Evolutionary conservation across 2,113 vertebrate genomes (phyloP), one percentile per base, ranked within the genome.

Genomic region (Pica pica): DNA sequence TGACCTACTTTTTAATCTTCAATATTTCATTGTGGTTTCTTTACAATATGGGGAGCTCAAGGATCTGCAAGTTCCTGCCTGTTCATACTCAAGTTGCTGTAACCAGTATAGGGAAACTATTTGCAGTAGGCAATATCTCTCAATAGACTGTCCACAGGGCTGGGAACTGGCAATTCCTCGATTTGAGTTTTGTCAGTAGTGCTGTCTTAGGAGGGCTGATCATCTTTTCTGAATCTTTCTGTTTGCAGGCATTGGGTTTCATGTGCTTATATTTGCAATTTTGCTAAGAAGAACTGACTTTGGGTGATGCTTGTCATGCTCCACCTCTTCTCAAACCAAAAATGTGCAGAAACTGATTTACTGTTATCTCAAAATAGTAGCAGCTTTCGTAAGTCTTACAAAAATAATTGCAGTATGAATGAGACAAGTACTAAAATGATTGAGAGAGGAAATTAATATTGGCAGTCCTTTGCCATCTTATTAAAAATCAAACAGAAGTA

Each of bases 1-100:
- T 97, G 98, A 98, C 97, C 97, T 97, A 98, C 94, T 97, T 98
- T 97, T 97, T 67, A 96, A 97, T 97, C 96, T 96, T 97, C 93
- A 94, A 5, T 94, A 94, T 97, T 97, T 88, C 88, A 93, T 46
- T 92, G 87, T 93, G 31, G 41, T 94, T 96, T 97, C 87, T 70
- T 94, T 87, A 61, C n/a, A 59, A 46, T 74, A 64, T 73, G 50
- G 41, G 37, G 59, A 96, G 31, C 46, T 91, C 90, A 78, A 90
- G 97, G 91, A 93, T 95, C 69, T 95, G 46, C 35, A 33, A 56
- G 39, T 21, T 95, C 41, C 35, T 91, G 75, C 64, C 91, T 37
- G 3, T 49, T 90, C 68, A 53, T 64, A 53, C 5, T 68, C 68
- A 75, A 68, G 42, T 88, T 94, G 39, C 64, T 95, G 87, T 73